phyloP scores from a whole-genome alignment of 2,797 vertebrate species.

The Adelosebastes latens region DNA sequence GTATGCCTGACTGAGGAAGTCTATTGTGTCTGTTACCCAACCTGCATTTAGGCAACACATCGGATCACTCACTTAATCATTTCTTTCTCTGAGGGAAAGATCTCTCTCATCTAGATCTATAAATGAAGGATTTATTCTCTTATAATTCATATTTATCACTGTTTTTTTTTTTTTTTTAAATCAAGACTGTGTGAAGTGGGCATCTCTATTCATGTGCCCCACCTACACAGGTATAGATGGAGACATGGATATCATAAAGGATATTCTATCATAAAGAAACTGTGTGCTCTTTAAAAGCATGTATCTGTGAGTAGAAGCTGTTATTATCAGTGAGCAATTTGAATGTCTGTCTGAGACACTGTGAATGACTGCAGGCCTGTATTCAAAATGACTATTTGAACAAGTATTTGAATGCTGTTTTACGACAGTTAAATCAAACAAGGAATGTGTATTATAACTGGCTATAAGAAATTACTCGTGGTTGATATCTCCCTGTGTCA shows the following conservation, averaged over 20 bases:
- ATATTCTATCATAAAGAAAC: not conserved
- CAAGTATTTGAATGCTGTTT: conserved; percentile 11
- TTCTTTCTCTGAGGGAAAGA: not conserved
- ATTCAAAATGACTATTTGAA: conserved; percentile 3
- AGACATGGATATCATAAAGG: not conserved
- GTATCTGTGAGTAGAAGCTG: not conserved
- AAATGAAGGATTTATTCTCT: not conserved
- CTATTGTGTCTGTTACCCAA: conserved; percentile 68
- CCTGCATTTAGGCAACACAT: conserved; percentile 26
- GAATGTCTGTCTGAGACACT: not conserved
- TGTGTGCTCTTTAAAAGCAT: not conserved
- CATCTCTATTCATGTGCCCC: conserved; percentile 48
- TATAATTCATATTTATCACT: not conserved
- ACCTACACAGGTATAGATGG: conserved; percentile 62
- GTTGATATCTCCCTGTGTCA: not conserved
- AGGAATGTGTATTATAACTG: not conserved
- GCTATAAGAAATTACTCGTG: not conserved
- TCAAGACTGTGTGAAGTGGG: not conserved
- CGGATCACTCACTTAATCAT: not conserved
- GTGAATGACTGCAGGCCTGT: not conserved
- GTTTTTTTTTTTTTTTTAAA: not conserved
- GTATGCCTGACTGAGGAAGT: conserved; percentile 64
- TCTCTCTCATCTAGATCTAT: no score
- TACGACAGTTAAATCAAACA: not conserved
- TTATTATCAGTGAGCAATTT: not conserved